These are phyloP conservation scores for Caloenas nicobarica DNA, from an alignment of 2,113 vertebrate species.

Conservation along the genomic window DNA sequence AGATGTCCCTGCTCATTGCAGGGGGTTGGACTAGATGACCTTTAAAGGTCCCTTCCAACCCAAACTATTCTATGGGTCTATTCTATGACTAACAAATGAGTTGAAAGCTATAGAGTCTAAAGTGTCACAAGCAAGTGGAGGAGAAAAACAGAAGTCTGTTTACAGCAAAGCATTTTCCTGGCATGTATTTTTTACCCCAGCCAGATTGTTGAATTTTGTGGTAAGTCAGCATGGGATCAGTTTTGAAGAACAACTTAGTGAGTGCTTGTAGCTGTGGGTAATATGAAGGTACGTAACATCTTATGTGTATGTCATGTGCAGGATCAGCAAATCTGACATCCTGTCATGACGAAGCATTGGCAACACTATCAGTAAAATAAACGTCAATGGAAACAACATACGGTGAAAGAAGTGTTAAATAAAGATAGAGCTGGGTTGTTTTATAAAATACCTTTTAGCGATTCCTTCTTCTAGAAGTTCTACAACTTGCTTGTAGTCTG, in stretches of 20 bases:
- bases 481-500: slow-evolving; percentile 90
- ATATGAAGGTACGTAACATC: neutral
- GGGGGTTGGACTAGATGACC: too few species aligned
- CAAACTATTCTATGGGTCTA: too few species aligned
- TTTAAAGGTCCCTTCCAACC: too few species aligned
- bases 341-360: neutral
- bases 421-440: neutral
- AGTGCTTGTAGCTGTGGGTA: neutral
- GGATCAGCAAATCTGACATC: neutral
- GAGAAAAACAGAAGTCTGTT: neutral
- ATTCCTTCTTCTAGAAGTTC: slow-evolving; percentile 92
- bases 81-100: neutral
- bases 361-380: neutral
- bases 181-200: neutral
- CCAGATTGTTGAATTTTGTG: neutral
- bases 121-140: neutral
- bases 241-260: neutral
- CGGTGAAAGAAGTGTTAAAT: neutral
- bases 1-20: too few species aligned
- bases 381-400: neutral
- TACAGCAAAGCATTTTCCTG: neutral
- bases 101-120: neutral
- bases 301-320: accelerated
- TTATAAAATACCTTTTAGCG: slow-evolving; percentile 84
- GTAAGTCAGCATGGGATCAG: neutral